These are phyloP conservation scores for Luperina nickerlii DNA, from an alignment of 2,888 invertebrate genomes.

Conservation along the genomic window DNA sequence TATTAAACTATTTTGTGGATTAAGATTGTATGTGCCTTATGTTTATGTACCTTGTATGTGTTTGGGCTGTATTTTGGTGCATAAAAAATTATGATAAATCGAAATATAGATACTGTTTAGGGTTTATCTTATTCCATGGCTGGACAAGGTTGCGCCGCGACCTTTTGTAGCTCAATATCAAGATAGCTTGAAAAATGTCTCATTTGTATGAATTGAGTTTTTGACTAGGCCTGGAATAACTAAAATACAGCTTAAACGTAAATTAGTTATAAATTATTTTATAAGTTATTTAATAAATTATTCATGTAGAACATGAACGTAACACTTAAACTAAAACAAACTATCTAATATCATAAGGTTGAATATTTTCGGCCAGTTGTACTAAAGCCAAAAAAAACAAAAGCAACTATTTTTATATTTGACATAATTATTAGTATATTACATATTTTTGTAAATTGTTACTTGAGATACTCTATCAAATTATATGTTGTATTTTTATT, in stretches of 20 bases:
- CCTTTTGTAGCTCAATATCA: neutral
- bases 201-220: neutral
- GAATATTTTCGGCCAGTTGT: conserved; percentile 61
- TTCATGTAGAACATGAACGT: conserved; percentile 77
- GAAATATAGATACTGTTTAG: neutral
- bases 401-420: conserved; percentile 57
- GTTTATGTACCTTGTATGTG: conserved; percentile 63
- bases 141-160: neutral
- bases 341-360: conserved; percentile 39
- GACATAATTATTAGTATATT: conserved; percentile 9
- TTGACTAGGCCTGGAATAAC: neutral
- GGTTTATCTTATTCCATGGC: neutral
- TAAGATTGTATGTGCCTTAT: conserved; percentile 72
- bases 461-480: conserved; percentile 36
- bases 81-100: neutral
- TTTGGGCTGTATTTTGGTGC: conserved; percentile 41
- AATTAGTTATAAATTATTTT: conserved; percentile 44
- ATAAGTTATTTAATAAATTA: conserved; percentile 49
- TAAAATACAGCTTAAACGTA: conserved; percentile 37
- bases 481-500: conserved; percentile 44
- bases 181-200: neutral
- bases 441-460: conserved; percentile 52
- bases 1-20: conserved; percentile 10
- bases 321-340: conserved; percentile 34
- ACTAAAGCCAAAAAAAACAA: conserved; percentile 63